Percentiles rank a stretch among this genome's conserved stretches.
phyloP scores from a whole-genome alignment of 2,113 vertebrate genomes.

The Sardina pilchardus region DNA sequence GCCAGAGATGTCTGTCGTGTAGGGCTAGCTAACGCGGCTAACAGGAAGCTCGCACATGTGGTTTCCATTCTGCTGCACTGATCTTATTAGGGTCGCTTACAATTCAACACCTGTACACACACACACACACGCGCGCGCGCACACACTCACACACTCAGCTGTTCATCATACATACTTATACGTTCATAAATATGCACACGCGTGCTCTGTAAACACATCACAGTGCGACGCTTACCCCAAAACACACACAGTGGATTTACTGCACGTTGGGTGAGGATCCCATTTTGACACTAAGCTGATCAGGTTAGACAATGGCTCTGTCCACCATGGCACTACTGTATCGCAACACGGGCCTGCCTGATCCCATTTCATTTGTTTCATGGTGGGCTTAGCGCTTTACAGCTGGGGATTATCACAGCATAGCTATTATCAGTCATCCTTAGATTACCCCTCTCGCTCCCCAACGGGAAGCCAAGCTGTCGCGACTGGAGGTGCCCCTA shows the following conservation, averaged over 20 bases:
- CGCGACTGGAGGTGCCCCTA: background rate
- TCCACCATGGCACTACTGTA: constrained; percentile 23
- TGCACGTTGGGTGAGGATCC: background rate
- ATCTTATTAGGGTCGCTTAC: background rate
- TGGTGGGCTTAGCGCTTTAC: constrained; percentile 23
- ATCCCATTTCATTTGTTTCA: constrained; percentile 32
- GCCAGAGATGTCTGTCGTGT: background rate
- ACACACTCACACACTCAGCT: constrained; percentile 11
- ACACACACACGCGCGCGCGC: constrained; percentile 9
- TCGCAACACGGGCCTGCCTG: constrained; percentile 23
- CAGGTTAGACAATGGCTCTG: constrained; percentile 28
- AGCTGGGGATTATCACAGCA: constrained; percentile 29
- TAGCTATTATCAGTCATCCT: constrained; percentile 24
- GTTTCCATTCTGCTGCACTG: background rate
- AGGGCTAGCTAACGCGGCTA: background rate
- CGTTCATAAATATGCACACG: background rate
- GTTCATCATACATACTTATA: background rate
- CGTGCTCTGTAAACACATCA: background rate
- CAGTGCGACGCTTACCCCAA: background rate
- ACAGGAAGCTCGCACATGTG: background rate
- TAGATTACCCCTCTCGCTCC: constrained; percentile 3
- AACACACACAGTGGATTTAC: constrained; percentile 3
- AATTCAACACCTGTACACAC: background rate
- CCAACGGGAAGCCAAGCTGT: background rate
- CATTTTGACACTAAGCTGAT: constrained; percentile 27